phyloP scores from a whole-genome alignment of 1,140 invertebrate species.

The Steinernema khuongi region DNA sequence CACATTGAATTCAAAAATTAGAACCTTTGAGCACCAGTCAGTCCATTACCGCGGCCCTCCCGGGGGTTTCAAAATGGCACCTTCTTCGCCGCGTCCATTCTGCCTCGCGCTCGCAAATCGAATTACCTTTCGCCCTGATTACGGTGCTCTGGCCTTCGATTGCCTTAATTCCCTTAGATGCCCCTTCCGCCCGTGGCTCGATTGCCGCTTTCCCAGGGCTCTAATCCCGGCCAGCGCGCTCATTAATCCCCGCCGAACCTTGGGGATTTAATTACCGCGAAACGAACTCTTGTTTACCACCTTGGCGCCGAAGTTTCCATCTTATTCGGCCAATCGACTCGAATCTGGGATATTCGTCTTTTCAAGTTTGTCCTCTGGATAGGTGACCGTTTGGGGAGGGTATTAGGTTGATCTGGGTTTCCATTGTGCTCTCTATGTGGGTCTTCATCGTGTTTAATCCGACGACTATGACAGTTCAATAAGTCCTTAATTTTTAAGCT shows the following conservation, averaged over 20 bases:
- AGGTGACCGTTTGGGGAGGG: too few relatives aligned
- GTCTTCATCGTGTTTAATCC: background rate
- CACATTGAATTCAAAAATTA: conserved; percentile 8
- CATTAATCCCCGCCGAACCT: background rate
- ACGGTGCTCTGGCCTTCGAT: conserved; percentile 6
- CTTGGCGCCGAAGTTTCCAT: too few relatives aligned
- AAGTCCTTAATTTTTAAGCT: too few relatives aligned
- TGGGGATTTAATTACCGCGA: conserved; percentile 6
- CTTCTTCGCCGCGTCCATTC: too few relatives aligned
- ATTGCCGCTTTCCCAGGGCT: background rate
- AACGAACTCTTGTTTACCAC: too few relatives aligned
- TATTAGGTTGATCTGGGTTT: too few relatives aligned
- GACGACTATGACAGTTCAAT: background rate
- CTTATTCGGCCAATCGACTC: too few relatives aligned
- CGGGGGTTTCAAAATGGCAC: background rate
- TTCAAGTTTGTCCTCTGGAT: too few relatives aligned
- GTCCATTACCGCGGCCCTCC: background rate
- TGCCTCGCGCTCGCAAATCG: background rate
- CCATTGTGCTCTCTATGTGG: background rate
- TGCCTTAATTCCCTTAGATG: background rate
- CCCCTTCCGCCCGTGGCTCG: background rate
- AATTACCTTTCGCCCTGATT: conserved; percentile 6
- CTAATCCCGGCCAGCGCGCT: background rate
- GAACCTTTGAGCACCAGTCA: background rate
- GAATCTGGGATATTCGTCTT: too few relatives aligned